These are phyloP conservation scores for Paedocypris sp. DNA, from an alignment of 2,113 vertebrate species.

Conservation along the genomic window DNA sequence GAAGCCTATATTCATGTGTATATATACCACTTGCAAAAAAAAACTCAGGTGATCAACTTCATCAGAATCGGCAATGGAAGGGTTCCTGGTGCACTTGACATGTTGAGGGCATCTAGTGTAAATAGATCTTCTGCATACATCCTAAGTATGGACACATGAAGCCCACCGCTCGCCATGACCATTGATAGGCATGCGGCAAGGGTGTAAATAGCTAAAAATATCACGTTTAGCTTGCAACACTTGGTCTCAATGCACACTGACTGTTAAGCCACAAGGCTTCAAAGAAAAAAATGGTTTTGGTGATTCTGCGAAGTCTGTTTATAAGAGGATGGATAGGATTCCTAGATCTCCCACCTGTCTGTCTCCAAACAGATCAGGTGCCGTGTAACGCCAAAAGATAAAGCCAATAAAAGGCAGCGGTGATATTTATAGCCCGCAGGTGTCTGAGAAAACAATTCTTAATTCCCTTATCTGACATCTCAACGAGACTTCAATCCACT, in stretches of 20 bases:
- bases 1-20: too few species aligned
- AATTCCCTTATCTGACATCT: constrained; percentile 19
- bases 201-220: background rate
- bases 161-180: background rate
- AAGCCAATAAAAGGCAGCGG: background rate
- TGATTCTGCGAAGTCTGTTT: background rate
- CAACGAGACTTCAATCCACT: constrained; percentile 10
- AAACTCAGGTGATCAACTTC: background rate
- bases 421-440: constrained; percentile 24
- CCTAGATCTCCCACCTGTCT: constrained; percentile 15
- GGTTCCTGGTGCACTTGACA: background rate
- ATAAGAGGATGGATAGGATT: constrained; percentile 5
- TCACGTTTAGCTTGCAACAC: background rate
- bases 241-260: background rate
- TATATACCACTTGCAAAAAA: background rate
- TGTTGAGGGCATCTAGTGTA: constrained; percentile 6
- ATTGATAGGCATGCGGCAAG: constrained; percentile 9
- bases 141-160: constrained; percentile 12
- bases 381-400: constrained; percentile 22
- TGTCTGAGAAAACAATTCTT: constrained; percentile 15
- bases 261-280: background rate
- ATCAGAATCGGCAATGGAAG: background rate
- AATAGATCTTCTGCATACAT: constrained; percentile 14
- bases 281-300: background rate
- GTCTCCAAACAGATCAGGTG: background rate